Evolutionary conservation across 2,797 vertebrate species (phyloP).

Genomic region (Chaetodon trifasciatus): DNA sequence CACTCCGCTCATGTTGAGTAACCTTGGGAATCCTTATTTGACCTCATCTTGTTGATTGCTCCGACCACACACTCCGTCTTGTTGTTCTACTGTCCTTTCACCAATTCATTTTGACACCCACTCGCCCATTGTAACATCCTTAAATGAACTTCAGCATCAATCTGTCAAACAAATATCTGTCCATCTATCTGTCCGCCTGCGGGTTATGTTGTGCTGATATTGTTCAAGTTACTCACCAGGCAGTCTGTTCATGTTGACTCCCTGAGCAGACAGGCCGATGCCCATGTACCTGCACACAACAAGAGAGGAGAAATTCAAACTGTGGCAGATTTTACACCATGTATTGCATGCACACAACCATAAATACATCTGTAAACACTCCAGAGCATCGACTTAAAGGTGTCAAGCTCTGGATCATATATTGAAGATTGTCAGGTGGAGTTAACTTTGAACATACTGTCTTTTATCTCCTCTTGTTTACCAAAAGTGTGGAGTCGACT

Average conservation of each 20-base stretch:
- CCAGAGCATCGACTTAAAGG: not conserved
- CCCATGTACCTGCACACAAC: conserved; percentile 95
- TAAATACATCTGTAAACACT: not conserved
- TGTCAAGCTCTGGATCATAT: not conserved
- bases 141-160: conserved; percentile 24
- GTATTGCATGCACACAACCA: not conserved
- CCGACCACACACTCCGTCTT: conserved; percentile 13
- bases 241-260: conserved; percentile 99
- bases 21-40: conserved; percentile 44
- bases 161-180: conserved; percentile 5
- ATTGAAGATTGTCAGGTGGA: not conserved
- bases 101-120: not conserved
- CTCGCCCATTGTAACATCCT: not conserved
- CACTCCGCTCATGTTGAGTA: conserved; percentile 25
- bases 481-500: conserved; percentile 4
- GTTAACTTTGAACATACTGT: conserved; percentile 7
- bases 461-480: conserved; percentile 34
- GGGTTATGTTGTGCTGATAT: not conserved
- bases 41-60: conserved; percentile 21
- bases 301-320: conserved; percentile 19
- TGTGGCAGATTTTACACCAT: not conserved
- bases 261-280: conserved; percentile 97
- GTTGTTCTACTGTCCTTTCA: not conserved
- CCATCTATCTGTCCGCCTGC: not conserved
- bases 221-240: conserved; percentile 90